phyloP scores from a whole-genome alignment of 2,797 vertebrate genomes.

The Protosalanx chinensis region DNA sequence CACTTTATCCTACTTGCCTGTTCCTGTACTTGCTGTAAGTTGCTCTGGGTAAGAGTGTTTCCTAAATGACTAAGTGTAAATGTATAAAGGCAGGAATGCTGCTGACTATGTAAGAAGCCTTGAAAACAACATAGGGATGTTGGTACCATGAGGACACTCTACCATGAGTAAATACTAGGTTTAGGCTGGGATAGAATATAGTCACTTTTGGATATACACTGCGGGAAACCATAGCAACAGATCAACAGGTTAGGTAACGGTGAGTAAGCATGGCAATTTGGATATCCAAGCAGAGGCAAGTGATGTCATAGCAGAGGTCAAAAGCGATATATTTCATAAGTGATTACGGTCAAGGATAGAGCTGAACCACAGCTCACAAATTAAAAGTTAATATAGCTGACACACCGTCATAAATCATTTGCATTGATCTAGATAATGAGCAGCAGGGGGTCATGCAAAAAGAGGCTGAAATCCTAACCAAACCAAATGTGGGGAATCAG shows the following conservation, averaged over 20 bases:
- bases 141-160: no score
- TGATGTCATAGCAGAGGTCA: background rate
- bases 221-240: background rate
- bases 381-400: background rate
- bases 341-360: background rate
- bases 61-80: no score
- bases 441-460: constrained; percentile 27
- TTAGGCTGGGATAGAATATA: background rate
- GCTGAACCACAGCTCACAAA: constrained; percentile 1
- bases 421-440: constrained; percentile 52
- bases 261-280: background rate
- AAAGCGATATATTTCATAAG: background rate
- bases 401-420: constrained; percentile 33
- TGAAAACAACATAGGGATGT: no score
- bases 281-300: background rate
- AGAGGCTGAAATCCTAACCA: constrained; percentile 36
- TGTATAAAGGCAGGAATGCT: no score
- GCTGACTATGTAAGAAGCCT: no score
- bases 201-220: background rate
- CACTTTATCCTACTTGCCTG: no score
- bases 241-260: no score
- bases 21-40: no score
- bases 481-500: constrained; percentile 55
- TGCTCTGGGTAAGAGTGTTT: no score
- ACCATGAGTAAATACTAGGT: no score